These are phyloP conservation scores for Platysteira castanea DNA, from an alignment of 2,113 vertebrate genomes.

Conservation along the genomic window DNA sequence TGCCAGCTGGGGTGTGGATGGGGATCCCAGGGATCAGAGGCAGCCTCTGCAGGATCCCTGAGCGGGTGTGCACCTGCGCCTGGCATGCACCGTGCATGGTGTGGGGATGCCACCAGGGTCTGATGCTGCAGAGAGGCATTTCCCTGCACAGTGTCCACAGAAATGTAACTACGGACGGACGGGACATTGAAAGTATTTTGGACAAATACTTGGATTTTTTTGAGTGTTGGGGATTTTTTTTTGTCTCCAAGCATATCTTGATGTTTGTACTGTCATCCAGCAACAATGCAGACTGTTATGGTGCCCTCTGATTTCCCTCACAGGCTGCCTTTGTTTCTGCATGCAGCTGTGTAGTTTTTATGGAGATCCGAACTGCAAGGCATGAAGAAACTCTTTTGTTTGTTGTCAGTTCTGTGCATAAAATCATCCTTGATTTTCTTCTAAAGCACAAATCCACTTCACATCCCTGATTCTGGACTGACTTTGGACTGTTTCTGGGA, in stretches of 20 bases:
- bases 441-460: conserved; percentile 40
- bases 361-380: conserved; percentile 23
- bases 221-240: background rate
- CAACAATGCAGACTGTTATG: conserved; percentile 42
- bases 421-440: conserved; percentile 50
- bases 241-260: background rate
- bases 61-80: background rate
- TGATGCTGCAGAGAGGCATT: background rate
- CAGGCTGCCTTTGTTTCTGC: background rate
- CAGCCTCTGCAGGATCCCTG: background rate
- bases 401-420: conserved; percentile 4
- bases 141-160: background rate
- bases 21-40: background rate
- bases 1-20: background rate
- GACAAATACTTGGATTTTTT: background rate
- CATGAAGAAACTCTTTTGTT: conserved; percentile 55
- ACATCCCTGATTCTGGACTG: background rate
- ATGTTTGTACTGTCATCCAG: background rate
- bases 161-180: no score
- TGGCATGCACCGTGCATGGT: background rate
- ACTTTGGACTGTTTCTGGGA: conserved; percentile 27
- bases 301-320: conserved; percentile 15
- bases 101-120: background rate
- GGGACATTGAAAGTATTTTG: background rate
- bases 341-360: conserved; percentile 37